Evolutionary conservation across 1,140 invertebrate genomes (phyloP).

Genomic region (Drosophila kurseongensis): DNA sequence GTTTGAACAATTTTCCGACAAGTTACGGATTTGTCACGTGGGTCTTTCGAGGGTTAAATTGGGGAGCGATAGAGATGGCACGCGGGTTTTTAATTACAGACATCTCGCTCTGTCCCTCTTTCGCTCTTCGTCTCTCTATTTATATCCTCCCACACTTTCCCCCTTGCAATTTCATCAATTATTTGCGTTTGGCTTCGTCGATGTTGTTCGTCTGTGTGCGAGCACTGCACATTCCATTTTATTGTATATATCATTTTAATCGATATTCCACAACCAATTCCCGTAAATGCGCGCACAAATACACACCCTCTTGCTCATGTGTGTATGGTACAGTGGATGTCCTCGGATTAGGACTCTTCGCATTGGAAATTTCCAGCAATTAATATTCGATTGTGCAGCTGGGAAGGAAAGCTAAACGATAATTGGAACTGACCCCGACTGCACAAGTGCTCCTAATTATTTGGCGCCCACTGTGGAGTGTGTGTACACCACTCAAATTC

Average conservation of each 20-base stretch:
- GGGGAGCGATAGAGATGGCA: constrained; percentile 15
- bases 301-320: constrained; percentile 19
- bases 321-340: constrained; percentile 32
- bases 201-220: constrained; percentile 40
- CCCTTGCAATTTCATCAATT: constrained; percentile 57
- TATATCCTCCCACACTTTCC: constrained; percentile 38
- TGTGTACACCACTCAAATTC: constrained; percentile 7
- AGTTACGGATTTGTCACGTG: constrained; percentile 16
- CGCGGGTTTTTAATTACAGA: constrained; percentile 44
- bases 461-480: constrained; percentile 24
- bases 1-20: constrained; percentile 1
- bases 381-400: constrained; percentile 21
- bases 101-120: constrained; percentile 22
- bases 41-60: constrained; percentile 23
- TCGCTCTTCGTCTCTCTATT: constrained; percentile 21
- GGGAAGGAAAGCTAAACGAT: constrained; percentile 14
- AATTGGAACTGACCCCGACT: constrained; percentile 35
- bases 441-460: constrained; percentile 37
- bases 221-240: constrained; percentile 49
- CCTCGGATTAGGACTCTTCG: constrained; percentile 23
- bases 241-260: constrained; percentile 74
- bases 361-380: constrained; percentile 31
- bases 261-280: constrained; percentile 77
- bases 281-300: constrained; percentile 53
- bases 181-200: constrained; percentile 46